phyloP scores from a whole-genome alignment of 2,888 invertebrate genomes.

The Ichneumon xanthorius region DNA sequence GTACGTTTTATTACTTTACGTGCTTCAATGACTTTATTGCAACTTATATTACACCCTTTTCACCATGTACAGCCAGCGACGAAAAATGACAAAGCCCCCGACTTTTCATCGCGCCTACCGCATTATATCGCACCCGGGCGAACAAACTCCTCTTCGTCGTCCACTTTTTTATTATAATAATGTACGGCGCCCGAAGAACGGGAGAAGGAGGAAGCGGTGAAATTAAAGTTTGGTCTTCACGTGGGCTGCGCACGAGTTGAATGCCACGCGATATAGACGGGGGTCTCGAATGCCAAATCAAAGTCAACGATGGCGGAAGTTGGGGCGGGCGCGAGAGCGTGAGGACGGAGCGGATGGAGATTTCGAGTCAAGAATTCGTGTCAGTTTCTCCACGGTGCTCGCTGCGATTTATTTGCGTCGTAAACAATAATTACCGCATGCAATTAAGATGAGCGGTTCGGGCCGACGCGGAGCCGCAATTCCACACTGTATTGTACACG shows the following conservation, averaged over 20 bases:
- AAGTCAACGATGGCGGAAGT: constrained; percentile 13
- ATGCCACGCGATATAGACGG: background rate
- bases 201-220: background rate
- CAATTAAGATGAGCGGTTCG: constrained; percentile 76
- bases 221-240: background rate
- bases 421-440: constrained; percentile 81
- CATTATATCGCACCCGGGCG: constrained; percentile 4
- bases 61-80: constrained; percentile 33
- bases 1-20: constrained; percentile 80
- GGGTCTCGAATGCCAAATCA: background rate
- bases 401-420: constrained; percentile 76
- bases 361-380: constrained; percentile 34
- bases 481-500: background rate
- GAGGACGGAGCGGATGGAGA: background rate
- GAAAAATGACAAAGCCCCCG: constrained; percentile 46
- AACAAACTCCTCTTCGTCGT: background rate
- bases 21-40: constrained; percentile 75
- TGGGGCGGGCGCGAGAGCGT: background rate
- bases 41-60: constrained; percentile 73
- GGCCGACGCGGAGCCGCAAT: constrained; percentile 27
- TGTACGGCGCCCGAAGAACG: background rate
- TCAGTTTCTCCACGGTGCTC: constrained; percentile 29
- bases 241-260: background rate
- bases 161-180: background rate
- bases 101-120: constrained; percentile 31